phyloP scores from a whole-genome alignment of 2,888 invertebrate species.

The Priocnemis perturbator region DNA sequence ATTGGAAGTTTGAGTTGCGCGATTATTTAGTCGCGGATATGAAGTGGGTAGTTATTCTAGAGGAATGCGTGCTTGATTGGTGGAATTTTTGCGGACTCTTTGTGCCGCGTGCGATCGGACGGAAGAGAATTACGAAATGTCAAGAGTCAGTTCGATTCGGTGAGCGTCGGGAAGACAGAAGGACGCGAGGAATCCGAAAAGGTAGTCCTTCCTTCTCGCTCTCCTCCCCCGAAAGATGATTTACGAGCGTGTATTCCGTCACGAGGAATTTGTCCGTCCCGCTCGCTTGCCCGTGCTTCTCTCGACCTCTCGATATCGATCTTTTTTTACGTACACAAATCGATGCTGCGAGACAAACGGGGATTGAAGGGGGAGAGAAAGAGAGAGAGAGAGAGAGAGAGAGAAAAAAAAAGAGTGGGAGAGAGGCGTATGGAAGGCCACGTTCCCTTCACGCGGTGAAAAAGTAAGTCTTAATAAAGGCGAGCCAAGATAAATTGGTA shows the following conservation, averaged over 20 bases:
- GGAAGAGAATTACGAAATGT: too few relatives aligned
- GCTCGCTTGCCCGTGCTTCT: conserved; percentile 7
- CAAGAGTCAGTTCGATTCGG: too few relatives aligned
- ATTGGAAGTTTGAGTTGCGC: too few relatives aligned
- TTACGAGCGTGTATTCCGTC: conserved; percentile 50
- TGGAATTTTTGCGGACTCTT: neutral
- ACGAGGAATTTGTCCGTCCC: conserved; percentile 50
- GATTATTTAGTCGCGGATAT: too few relatives aligned
- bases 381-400: conserved; percentile 17
- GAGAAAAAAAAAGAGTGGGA: neutral
- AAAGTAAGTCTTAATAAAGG: conserved; percentile 65
- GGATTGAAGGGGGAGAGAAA: conserved; percentile 38
- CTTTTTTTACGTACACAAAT: conserved; percentile 6
- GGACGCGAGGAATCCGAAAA: too few relatives aligned
- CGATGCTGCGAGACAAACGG: conserved; percentile 13
- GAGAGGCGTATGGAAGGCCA: conserved; percentile 8
- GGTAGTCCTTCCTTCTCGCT: neutral
- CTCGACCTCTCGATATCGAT: conserved; percentile 52
- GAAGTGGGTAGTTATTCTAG: too few relatives aligned
- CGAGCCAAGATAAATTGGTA: conserved; percentile 69
- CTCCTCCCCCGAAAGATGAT: conserved; percentile 41
- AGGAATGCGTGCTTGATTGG: too few relatives aligned
- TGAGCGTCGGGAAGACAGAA: too few relatives aligned
- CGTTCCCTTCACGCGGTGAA: conserved; percentile 31
- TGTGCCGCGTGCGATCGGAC: neutral